Conservation (phyloP, 2,888 invertebrate species). For the Drosophila hamatofila region DNA sequence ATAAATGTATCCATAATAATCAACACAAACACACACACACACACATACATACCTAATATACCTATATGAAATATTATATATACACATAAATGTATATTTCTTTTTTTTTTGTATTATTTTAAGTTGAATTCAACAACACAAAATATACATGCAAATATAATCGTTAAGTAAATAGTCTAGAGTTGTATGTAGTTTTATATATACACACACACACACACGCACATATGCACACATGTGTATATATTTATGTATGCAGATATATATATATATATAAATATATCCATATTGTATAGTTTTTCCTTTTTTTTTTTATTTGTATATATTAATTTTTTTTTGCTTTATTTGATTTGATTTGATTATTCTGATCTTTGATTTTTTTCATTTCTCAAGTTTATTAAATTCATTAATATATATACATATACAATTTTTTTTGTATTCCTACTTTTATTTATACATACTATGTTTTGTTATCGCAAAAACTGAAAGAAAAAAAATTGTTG, state of each 20-base stretch:
- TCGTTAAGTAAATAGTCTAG: constrained; percentile 58
- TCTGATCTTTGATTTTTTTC: constrained; percentile 18
- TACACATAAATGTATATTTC: constrained; percentile 42
- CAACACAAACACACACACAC: constrained; percentile 34
- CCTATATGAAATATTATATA: constrained; percentile 18
- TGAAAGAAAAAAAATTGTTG: constrained; percentile 56
- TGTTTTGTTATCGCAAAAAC: constrained; percentile 54
- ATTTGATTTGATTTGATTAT: constrained; percentile 29
- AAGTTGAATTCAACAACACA: constrained; percentile 41
- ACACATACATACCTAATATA: constrained; percentile 34
- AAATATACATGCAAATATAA: constrained; percentile 47
- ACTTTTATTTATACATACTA: constrained; percentile 51
- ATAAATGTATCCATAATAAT: constrained; percentile 34
- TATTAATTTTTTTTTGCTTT: constrained; percentile 44
- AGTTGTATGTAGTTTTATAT: constrained; percentile 68
- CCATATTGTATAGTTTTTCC: constrained; percentile 52
- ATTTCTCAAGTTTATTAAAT: constrained; percentile 27
- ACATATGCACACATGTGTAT: constrained; percentile 22
- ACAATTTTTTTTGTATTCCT: constrained; percentile 39
- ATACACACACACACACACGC: constrained; percentile 37
- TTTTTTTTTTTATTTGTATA: constrained; percentile 55
- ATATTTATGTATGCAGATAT: constrained; percentile 5
- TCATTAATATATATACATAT: constrained; percentile 15
- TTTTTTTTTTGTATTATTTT: constrained; percentile 55
- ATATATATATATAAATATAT: constrained; percentile 23